These are phyloP conservation scores for Phaenicophaeus curvirostris DNA, from an alignment of 2,797 vertebrate genomes.

Conservation along the genomic window DNA sequence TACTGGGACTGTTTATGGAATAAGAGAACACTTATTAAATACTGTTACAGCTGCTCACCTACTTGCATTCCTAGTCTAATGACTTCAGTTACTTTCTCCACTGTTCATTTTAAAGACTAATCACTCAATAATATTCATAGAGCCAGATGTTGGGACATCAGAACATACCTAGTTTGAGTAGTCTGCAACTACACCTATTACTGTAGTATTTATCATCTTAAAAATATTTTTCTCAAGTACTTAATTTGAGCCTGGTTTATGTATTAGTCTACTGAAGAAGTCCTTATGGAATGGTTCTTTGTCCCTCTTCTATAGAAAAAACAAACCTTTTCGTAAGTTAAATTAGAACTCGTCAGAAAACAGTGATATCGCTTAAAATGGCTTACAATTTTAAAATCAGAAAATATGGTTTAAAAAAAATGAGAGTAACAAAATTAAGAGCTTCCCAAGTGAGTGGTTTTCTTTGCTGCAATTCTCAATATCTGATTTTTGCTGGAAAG, in stretches of 20 bases:
- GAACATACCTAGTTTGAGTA: neutral
- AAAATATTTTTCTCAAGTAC: neutral
- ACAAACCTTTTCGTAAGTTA: neutral
- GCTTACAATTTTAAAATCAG: too few relatives aligned
- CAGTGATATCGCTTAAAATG: neutral
- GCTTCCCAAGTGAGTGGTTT: neutral
- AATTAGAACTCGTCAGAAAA: neutral
- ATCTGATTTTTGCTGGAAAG: neutral
- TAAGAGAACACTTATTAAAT: neutral
- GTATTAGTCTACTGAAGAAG: neutral
- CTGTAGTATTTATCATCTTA: neutral
- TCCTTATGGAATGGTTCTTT: neutral
- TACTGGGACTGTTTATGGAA: neutral
- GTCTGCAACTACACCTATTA: neutral
- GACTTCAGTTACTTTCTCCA: neutral
- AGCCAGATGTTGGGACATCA: neutral
- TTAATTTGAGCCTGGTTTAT: neutral
- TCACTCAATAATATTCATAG: neutral
- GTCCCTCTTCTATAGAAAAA: neutral
- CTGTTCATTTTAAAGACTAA: neutral
- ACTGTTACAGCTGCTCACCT: neutral
- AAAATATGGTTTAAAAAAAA: neutral
- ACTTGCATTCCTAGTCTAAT: neutral
- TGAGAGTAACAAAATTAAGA: neutral
- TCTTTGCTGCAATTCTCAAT: neutral